A percentile compares a stretch with the other conserved stretches of the same genome.
phyloP scores from a whole-genome alignment of 1,140 invertebrate species.

The Aleiodes sp. region DNA sequence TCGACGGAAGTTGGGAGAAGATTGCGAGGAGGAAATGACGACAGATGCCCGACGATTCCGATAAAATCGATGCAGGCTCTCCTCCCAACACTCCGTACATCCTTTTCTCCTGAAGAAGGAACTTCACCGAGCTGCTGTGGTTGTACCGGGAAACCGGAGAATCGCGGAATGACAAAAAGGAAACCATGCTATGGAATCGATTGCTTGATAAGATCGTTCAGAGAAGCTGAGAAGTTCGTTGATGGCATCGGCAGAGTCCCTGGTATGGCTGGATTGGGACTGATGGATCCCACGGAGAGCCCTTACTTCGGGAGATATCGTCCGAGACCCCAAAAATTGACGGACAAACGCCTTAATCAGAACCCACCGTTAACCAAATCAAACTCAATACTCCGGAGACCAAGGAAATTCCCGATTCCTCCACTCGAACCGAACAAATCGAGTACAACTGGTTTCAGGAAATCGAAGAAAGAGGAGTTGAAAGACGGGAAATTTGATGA shows the following conservation, averaged over 20 bases:
- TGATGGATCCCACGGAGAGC: slow-evolving; percentile 56
- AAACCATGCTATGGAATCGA: slow-evolving; percentile 50
- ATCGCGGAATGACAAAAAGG: slow-evolving; percentile 34
- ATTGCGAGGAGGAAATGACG: not conserved
- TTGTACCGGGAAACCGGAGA: slow-evolving; percentile 35
- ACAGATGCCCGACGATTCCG: not conserved
- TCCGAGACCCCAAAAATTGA: slow-evolving; percentile 7
- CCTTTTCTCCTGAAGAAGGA: not conserved
- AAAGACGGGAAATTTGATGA: not conserved
- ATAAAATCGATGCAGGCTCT: slow-evolving; percentile 28
- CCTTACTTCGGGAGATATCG: slow-evolving; percentile 50
- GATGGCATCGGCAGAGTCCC: slow-evolving; percentile 54
- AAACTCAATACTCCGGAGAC: not conserved
- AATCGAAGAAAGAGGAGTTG: not conserved
- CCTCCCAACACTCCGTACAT: slow-evolving; percentile 17
- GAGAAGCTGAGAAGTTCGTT: slow-evolving; percentile 55
- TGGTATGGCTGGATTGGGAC: slow-evolving; percentile 53
- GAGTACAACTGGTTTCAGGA: no score
- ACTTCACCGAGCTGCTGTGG: slow-evolving; percentile 31
- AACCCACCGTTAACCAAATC: not conserved
- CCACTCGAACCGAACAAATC: no score
- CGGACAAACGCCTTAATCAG: not conserved
- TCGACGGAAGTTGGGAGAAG: not conserved
- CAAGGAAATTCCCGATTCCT: no score
- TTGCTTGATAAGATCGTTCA: slow-evolving; percentile 50